Base-by-base conservation (phyloP, 2,888 invertebrate genomes). In the Lepidonotus clava region DNA sequence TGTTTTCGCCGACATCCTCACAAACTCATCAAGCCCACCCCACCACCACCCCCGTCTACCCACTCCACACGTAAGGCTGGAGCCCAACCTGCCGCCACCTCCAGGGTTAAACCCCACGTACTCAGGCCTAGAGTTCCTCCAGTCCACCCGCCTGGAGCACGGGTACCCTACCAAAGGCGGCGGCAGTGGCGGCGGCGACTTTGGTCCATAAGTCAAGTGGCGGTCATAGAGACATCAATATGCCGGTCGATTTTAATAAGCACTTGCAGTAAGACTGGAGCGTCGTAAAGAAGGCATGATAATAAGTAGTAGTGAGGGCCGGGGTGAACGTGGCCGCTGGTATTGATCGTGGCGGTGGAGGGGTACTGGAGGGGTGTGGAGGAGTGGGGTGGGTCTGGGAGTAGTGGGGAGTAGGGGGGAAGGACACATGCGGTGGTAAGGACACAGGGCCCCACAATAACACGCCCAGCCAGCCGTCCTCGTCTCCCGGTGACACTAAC, bases 191-290 rank as follows among this genome's bases (percentile, higher is more conserved):
- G 11, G 61, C 46, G 18, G 46, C 6, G 46, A 46, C 61, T 61
- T 32, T 61, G 28, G 28, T 61, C 61, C 61, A 61, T 61, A 61
- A 61, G 38, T 21, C 76, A 76, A 76, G 76, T 76, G 76, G 38
- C 76, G 76, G 76, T 76, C 76, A 76, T 21, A 34, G 76, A n/a
- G 76, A 40, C 76, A 76, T 76, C 76, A 76, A 40, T 76, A 76
- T 76, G 76, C 24, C 36, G 76, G 40, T 76, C 76, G 76, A 76
- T 76, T 76, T 76, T 76, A 76, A 76, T 76, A 76, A 76, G 76
- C 76, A 76, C 76, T 76, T 76, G 76, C 36, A 38, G 28, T 40
- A 76, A 76, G 76, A 40, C 76, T 40, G 18, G 76, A 38, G 36
- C 34, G 40, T 14, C 32, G 61, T 61, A 61, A 61, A 61, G 61